These are phyloP conservation scores for Odontophorus gujanensis DNA, from an alignment of 2,113 vertebrate genomes.

Conservation along the genomic window DNA sequence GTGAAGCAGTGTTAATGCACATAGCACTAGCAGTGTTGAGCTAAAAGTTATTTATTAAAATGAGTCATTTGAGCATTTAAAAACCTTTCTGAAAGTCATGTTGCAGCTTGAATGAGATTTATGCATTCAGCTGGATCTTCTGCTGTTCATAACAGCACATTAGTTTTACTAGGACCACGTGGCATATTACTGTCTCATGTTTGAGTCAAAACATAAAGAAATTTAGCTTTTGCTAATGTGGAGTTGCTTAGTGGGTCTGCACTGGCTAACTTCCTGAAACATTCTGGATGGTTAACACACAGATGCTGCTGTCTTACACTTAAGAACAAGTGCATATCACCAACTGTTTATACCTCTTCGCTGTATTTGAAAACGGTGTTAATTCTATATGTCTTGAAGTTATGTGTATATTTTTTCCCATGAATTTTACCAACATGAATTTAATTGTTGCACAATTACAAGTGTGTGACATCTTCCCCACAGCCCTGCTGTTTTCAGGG, in stretches of 20 bases:
- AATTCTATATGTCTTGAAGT: neutral
- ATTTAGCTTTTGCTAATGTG: neutral
- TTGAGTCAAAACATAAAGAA: neutral
- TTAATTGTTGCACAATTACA: neutral
- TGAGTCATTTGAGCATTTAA: slow-evolving; percentile 41
- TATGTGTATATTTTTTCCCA: neutral
- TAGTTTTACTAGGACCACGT: neutral
- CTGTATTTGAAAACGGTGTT: neutral
- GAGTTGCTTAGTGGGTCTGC: neutral
- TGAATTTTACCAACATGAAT: accelerated
- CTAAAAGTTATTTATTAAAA: slow-evolving; percentile 36
- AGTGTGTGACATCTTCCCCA: neutral
- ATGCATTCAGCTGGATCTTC: neutral
- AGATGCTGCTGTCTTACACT: neutral
- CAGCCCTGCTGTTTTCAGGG: accelerated
- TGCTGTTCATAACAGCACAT: slow-evolving; percentile 63
- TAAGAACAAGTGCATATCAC: neutral
- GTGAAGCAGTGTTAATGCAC: slow-evolving; percentile 40
- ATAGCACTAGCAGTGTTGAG: slow-evolving; percentile 18
- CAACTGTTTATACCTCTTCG: neutral
- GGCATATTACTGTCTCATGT: neutral
- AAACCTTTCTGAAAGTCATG: slow-evolving; percentile 51
- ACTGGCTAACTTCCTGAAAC: neutral
- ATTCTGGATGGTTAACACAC: neutral
- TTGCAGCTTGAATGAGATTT: slow-evolving; percentile 51